Base-by-base conservation (phyloP, 2,888 invertebrate genomes). In the Timema cristinae region DNA sequence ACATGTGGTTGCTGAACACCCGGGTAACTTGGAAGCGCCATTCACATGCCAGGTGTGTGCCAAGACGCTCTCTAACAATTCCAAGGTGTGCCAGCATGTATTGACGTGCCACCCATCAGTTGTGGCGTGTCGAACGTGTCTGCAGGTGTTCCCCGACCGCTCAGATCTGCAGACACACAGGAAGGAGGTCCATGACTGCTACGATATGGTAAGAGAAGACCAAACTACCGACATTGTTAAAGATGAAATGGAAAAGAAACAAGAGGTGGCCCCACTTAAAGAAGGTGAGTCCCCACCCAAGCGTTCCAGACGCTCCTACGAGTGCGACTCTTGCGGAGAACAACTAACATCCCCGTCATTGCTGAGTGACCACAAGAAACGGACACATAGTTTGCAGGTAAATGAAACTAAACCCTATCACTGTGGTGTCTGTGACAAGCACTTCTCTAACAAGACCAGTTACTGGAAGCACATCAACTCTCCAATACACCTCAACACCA, bases 81-180 rank as follows among this genome's bases (percentile, higher is more conserved):
- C 86, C 85, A 87, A 87, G 76, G 86, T 87, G 0, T 85, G 85
- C 72, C 87, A 87, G 77, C 88, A 88, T 76, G 81, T 87, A 59
- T 85, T 86, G 74, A 87, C 86, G 74, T 85, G 85, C 49, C 88
- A 88, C 76, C 87, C 87, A 67, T 85, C 86, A 50, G 87, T 86
- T 74, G 83, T 83, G 61, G 86, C 86, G 1, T 88, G 88, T 75
- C 86, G 86, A 79, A 83, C 84, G n/a, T 88, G 88, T 76, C 80
- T 87, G 69, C 85, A 85, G 61, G 85, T 87, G n/a, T 87, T 87
- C 75, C 84, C 84, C 6, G 82, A 82, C 6, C 85, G 86, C 74
- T 80, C 81, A 6, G 83, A 85, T 63, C 79, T 86, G n/a, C 82
- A 84, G 69, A 78, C 80, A 68, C 87, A 87, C 76, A 83, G 83